These are phyloP conservation scores for Cheilinus undulatus DNA, from an alignment of 2,113 vertebrate species.

Conservation along the genomic window DNA sequence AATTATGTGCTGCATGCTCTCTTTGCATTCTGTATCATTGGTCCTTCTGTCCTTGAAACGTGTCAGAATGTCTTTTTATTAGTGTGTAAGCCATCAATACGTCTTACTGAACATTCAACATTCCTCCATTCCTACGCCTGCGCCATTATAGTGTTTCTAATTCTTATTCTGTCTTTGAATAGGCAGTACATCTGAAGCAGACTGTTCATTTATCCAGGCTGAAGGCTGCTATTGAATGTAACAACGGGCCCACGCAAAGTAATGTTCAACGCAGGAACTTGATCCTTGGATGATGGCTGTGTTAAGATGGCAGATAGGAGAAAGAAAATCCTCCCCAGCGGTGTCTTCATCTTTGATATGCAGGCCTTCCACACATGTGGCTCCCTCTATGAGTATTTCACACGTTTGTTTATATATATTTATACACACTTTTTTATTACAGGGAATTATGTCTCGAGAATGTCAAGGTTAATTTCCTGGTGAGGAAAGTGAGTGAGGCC, in stretches of 20 bases:
- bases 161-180: slow-evolving; percentile 40
- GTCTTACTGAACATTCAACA: slow-evolving; percentile 15
- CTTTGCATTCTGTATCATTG: background rate
- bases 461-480: slow-evolving; percentile 82
- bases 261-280: slow-evolving; percentile 48
- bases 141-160: slow-evolving; percentile 23
- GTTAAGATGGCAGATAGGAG: slow-evolving; percentile 64
- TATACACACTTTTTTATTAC: slow-evolving; percentile 74
- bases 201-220: slow-evolving; percentile 47
- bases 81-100: slow-evolving; percentile 22
- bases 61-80: slow-evolving; percentile 37
- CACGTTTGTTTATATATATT: slow-evolving; percentile 81
- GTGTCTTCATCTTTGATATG: slow-evolving; percentile 57
- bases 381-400: slow-evolving; percentile 77
- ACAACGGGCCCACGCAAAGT: slow-evolving; percentile 26
- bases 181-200: slow-evolving; percentile 5
- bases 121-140: slow-evolving; percentile 27
- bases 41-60: slow-evolving; percentile 42
- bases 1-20: slow-evolving; percentile 27
- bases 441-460: slow-evolving; percentile 79
- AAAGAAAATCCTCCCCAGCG: slow-evolving; percentile 51
- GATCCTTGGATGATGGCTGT: slow-evolving; percentile 66
- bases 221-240: slow-evolving; percentile 46
- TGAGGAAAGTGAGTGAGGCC: slow-evolving; percentile 50
- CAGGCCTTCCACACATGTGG: slow-evolving; percentile 37